Conservation (phyloP, 1,140 invertebrate genomes). For the Charaxes varanes region DNA sequence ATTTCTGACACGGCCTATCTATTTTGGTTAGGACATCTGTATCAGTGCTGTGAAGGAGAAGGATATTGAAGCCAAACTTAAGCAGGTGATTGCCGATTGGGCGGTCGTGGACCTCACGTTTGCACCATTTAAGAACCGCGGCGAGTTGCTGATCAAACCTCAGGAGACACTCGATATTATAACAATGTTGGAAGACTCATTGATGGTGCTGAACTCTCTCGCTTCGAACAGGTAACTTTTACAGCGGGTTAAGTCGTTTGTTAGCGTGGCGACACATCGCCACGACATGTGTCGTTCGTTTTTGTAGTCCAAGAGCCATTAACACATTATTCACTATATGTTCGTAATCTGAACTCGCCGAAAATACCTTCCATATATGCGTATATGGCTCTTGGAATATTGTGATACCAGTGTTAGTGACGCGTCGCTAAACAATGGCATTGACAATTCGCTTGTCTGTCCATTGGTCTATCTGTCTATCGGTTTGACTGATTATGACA, state of each 20-base stretch:
- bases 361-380: too few relatives aligned
- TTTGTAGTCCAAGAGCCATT: too few relatives aligned
- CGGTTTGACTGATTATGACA: too few relatives aligned
- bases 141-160: constrained; percentile 88
- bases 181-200: constrained; percentile 86
- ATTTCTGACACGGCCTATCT: background rate
- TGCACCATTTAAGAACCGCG: constrained; percentile 87
- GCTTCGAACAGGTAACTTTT: constrained; percentile 83
- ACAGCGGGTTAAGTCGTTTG: background rate
- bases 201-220: constrained; percentile 91
- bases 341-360: too few relatives aligned
- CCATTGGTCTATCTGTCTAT: too few relatives aligned
- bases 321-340: too few relatives aligned
- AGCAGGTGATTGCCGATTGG: constrained; percentile 90
- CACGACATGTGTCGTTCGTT: too few relatives aligned
- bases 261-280: too few relatives aligned
- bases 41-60: constrained; percentile 93
- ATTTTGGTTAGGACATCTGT: constrained; percentile 83
- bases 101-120: constrained; percentile 85
- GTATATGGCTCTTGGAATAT: too few relatives aligned
- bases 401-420: too few relatives aligned
- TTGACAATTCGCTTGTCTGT: too few relatives aligned
- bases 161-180: constrained; percentile 87
- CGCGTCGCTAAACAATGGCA: too few relatives aligned
- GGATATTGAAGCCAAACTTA: constrained; percentile 92